Evolutionary conservation across 2,797 vertebrate species (phyloP).

Genomic region (Lagocephalus sceleratus): DNA sequence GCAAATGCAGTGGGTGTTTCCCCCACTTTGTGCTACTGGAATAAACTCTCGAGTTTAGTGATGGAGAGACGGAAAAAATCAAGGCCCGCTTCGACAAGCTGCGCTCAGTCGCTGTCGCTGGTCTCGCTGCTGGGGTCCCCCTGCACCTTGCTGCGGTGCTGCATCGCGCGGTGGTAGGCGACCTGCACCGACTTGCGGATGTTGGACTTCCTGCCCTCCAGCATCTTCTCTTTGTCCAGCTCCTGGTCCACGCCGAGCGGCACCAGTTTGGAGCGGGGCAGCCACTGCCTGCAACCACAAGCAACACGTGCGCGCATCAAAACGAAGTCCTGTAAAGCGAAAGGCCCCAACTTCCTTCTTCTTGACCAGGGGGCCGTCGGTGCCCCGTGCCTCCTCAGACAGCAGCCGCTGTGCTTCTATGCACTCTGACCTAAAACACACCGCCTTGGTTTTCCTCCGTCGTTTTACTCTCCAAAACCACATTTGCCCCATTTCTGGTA

Average conservation of each 20-base stretch:
- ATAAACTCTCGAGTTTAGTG: slow-evolving; percentile 29
- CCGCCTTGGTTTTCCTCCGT: slow-evolving; percentile 1
- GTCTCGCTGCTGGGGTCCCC: slow-evolving; percentile 98
- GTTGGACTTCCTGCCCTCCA: slow-evolving; percentile 97
- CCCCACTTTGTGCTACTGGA: slow-evolving; percentile 46
- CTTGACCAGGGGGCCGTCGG: neutral
- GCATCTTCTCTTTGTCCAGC: slow-evolving; percentile 98
- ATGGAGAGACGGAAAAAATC: slow-evolving; percentile 16
- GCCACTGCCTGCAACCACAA: slow-evolving; percentile 87
- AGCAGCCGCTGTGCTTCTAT: neutral
- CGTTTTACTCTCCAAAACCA: slow-evolving; percentile 39
- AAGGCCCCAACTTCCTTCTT: neutral
- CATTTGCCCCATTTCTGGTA: slow-evolving; percentile 50
- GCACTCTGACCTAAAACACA: slow-evolving; percentile 43
- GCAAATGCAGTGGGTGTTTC: slow-evolving; percentile 25
- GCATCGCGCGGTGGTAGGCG: slow-evolving; percentile 96
- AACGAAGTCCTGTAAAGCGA: neutral
- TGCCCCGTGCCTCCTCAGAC: too few species aligned
- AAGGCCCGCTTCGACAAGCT: slow-evolving; percentile 3
- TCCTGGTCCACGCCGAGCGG: slow-evolving; percentile 97
- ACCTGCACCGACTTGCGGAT: slow-evolving; percentile 99
- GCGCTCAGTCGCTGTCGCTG: slow-evolving; percentile 89
- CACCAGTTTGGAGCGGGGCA: slow-evolving; percentile 95
- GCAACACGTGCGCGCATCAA: neutral
- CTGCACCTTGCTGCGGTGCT: slow-evolving; percentile 98